Evolutionary conservation across 1,140 invertebrate species (phyloP).

Genomic region (Physella acuta): DNA sequence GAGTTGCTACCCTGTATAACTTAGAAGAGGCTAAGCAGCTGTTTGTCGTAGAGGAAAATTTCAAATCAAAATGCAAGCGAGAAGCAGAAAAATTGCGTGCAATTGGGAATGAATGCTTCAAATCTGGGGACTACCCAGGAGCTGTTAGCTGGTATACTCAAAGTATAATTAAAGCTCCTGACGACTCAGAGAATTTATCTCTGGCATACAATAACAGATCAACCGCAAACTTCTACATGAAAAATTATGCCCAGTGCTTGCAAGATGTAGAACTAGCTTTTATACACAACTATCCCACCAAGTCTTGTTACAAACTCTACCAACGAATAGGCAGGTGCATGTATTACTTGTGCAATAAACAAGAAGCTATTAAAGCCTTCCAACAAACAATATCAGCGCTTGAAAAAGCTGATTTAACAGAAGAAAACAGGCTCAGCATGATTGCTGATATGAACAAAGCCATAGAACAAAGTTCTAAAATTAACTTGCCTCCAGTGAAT

Average conservation of each 20-base stretch:
- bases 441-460: constrained; percentile 69
- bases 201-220: constrained; percentile 84
- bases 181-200: constrained; percentile 59
- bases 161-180: constrained; percentile 58
- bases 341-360: constrained; percentile 70
- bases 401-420: constrained; percentile 68
- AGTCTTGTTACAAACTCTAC: constrained; percentile 75
- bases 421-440: constrained; percentile 69
- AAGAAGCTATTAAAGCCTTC: constrained; percentile 42
- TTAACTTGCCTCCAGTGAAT: constrained; percentile 8
- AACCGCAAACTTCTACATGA: constrained; percentile 79
- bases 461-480: constrained; percentile 32
- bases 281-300: constrained; percentile 72
- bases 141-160: constrained; percentile 76
- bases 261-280: constrained; percentile 74
- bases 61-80: constrained; percentile 66
- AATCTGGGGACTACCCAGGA: constrained; percentile 73
- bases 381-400: constrained; percentile 69
- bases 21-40: constrained; percentile 41
- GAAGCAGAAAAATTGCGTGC: constrained; percentile 71
- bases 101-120: constrained; percentile 77
- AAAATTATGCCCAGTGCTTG: constrained; percentile 66
- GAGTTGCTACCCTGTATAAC: constrained; percentile 43
- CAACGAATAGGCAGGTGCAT: constrained; percentile 77
- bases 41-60: constrained; percentile 37